These are phyloP conservation scores for Portunus trituberculatus DNA, from an alignment of 1,140 invertebrate species.

Conservation along the genomic window DNA sequence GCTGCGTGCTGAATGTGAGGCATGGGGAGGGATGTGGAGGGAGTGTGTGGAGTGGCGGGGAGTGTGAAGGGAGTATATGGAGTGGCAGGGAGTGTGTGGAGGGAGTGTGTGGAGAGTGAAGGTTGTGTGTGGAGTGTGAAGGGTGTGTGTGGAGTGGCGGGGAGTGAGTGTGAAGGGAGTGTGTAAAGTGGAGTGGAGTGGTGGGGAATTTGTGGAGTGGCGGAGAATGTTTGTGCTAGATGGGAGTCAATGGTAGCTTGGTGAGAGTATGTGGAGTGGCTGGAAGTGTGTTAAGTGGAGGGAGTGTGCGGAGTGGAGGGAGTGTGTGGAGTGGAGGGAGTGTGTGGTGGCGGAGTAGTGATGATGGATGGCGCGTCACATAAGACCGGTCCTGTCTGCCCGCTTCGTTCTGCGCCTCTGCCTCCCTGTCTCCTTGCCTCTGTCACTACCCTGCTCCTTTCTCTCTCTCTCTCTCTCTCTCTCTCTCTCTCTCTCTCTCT, in stretches of 20 bases:
- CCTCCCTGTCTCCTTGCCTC: slow-evolving; percentile 11
- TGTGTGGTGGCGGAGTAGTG: slow-evolving; percentile 55
- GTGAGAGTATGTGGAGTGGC: background rate
- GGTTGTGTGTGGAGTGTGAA: background rate
- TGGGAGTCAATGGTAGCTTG: background rate
- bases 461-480: slow-evolving; percentile 6
- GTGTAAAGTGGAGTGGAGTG: slow-evolving; percentile 42
- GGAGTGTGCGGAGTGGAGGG: background rate
- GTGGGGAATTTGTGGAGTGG: background rate
- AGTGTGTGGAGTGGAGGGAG: background rate
- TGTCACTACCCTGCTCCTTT: background rate
- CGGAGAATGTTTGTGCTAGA: background rate
- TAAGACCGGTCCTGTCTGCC: slow-evolving; percentile 56
- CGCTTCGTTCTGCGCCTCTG: background rate
- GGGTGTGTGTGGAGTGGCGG: slow-evolving; percentile 42
- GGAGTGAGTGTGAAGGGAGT: slow-evolving; percentile 52
- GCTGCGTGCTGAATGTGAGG: background rate
- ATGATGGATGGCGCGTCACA: slow-evolving; percentile 66
- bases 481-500: background rate
- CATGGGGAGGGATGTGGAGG: background rate
- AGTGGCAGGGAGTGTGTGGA: background rate
- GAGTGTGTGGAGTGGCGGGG: background rate
- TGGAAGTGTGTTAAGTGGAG: background rate
- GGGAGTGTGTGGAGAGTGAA: background rate
- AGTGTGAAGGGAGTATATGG: background rate